These are phyloP conservation scores for Tapera naevia DNA, from an alignment of 2,797 vertebrate genomes.

Conservation along the genomic window DNA sequence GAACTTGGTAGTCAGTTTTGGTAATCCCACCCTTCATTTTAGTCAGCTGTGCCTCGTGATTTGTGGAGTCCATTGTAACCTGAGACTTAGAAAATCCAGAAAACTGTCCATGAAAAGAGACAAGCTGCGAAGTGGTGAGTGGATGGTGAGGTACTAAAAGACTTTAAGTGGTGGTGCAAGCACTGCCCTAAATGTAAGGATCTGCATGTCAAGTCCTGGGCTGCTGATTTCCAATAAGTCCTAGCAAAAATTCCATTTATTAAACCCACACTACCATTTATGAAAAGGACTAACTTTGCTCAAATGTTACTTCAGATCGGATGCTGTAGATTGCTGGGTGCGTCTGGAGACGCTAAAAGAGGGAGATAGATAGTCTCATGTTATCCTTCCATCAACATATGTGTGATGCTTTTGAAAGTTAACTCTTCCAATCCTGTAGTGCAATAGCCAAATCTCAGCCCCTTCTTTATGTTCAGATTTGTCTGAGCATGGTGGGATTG, in stretches of 20 bases:
- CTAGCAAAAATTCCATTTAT: neutral
- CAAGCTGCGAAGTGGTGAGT: neutral
- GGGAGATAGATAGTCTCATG: neutral
- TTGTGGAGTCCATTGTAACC: neutral
- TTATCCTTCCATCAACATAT: neutral
- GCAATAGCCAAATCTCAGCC: neutral
- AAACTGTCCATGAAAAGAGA: neutral
- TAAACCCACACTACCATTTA: accelerated
- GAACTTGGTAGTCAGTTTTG: neutral
- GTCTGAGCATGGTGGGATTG: neutral
- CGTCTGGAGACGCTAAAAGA: neutral
- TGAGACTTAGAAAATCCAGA: neutral
- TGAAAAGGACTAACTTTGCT: neutral
- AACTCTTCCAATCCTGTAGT: neutral
- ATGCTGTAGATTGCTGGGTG: neutral
- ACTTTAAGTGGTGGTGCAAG: neutral
- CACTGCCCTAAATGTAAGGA: neutral
- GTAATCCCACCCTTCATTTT: neutral
- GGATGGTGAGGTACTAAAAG: neutral
- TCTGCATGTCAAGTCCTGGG: neutral
- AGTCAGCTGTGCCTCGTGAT: neutral
- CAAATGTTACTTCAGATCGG: neutral
- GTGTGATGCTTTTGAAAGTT: neutral
- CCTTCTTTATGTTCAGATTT: neutral
- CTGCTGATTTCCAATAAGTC: neutral